Evolutionary conservation across 2,113 vertebrate species (phyloP), one percentile per base, ranked within the genome.

Genomic region (Clarias gariepinus): DNA sequence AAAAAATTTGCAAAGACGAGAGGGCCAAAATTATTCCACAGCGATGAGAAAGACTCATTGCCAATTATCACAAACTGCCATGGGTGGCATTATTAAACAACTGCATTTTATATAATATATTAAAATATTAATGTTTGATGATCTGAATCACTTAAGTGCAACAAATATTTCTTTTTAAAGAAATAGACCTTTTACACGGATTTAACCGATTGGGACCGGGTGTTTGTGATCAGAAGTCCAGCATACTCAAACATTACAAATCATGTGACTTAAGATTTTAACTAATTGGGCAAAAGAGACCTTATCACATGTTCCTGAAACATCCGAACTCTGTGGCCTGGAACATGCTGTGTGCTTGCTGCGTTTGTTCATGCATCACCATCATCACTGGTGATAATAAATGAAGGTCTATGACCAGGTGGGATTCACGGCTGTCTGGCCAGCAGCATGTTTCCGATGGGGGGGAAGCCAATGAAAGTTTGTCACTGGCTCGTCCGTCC

Each of bases 371-470:
- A 16, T 53, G 36, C 89, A 83, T 84, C 25, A 87, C 89, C 66
- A 89, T 68, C 55, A 89, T 83, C 73, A 53, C 82, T 76, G 30
- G 55, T 89, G 90, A 92, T 91, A 94, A 94, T 91, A 94, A 94
- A 94, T 92, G 85, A 94, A 89, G 66, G 82, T 16, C 33, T 78
- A 86, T 84, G 85, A 88, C 89, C 91, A 87, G 86, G 83, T 15
- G 88, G 90, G 87, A 90, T 91, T 93, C 91, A 92, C 58, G 85
- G 90, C 90, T 89, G 86, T 91, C 89, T 89, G 91, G 87, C 90
- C 90, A 87, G 87, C 88, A 89, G 86, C 90, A 60, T 36, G 78
- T 9, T 3, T 33, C 19, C 30, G 7, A 30, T 30, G 53, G n/a
- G n/a, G n/a, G 16, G 53, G 76, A n/a, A 81, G 66, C 83, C 89